These are phyloP conservation scores for Orchestia grillus DNA, from an alignment of 1,140 invertebrate genomes.

Conservation along the genomic window DNA sequence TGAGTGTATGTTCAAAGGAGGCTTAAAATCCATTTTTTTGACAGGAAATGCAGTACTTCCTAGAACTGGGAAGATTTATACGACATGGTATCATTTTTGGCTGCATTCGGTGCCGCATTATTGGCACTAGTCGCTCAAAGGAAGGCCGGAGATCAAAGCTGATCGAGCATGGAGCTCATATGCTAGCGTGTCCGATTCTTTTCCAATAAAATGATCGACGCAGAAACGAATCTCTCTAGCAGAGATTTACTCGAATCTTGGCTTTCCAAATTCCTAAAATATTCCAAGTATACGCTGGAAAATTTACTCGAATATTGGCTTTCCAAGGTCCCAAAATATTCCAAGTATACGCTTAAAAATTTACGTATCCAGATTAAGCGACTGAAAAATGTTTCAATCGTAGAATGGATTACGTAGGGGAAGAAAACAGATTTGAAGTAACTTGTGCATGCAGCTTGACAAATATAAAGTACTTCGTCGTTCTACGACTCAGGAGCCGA, in stretches of 20 bases:
- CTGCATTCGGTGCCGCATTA: background rate
- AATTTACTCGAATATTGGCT: background rate
- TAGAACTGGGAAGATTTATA: background rate
- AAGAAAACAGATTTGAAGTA: too few species aligned
- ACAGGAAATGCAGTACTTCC: background rate
- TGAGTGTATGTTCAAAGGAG: too few species aligned
- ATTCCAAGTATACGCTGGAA: background rate
- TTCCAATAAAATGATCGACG: slow-evolving; percentile 30
- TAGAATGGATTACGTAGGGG: background rate
- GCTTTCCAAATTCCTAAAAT: background rate
- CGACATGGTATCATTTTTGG: background rate
- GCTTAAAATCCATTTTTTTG: background rate
- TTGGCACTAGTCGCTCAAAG: slow-evolving; percentile 15
- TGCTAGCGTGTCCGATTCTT: background rate
- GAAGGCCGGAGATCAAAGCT: slow-evolving; percentile 31
- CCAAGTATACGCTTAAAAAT: background rate
- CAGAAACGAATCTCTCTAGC: background rate
- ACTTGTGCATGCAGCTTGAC: too few species aligned
- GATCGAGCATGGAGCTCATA: background rate
- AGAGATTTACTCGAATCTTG: background rate
- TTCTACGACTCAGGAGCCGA: too few species aligned
- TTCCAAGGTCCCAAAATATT: background rate
- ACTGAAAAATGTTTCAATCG: background rate
- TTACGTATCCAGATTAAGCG: too few species aligned
- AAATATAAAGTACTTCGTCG: too few species aligned